Base-by-base conservation (phyloP, 1,140 invertebrate genomes). In the Drosophila kikkawai region DNA sequence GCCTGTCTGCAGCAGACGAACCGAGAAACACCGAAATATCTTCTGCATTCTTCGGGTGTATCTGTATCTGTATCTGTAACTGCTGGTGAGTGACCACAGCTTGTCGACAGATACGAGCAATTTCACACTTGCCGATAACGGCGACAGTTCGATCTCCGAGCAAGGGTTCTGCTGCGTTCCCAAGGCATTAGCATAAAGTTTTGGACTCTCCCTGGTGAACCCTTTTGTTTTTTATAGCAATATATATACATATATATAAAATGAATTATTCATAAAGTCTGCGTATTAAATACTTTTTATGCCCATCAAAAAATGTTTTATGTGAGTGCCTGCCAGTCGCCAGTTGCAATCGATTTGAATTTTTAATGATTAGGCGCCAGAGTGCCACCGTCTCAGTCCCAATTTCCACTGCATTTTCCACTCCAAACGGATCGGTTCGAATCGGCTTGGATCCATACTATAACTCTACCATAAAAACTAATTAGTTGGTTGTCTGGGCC, bases 31-130 rank as follows among this genome's bases (percentile, higher is more conserved):
- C 56, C 64, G 41, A 76, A 58, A 76, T 75, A 74, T 68, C 36
- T 71, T 44, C 55, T 63, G 56, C 69, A 73, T 65, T 78, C 44
- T 22, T 66, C 45, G 26, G 19, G 42, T 39, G 44, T 60, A 69
- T 87, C 76, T 70, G 65, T 63, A 73, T 80, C 65, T 73, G 50
- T 78, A 56, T 57, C 76, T 22, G 68, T 44, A 56, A 44, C 68
- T 56, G 53, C 53, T 26, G 53, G 53, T 56, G 53, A 74, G 83
- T 90, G 83, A 84, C 82, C 90, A 79, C 90, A 91, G 82, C 85
- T 71, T 91, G 91, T 91, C 91, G 79, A 92, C 91, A 92, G 81
- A 92, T 92, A 92, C 91, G 86, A 92, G 91, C 86, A 80, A 91
- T 92, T 92, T 92, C 91, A 92, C 91, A 92, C 91, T 92, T 92